Base-by-base conservation (phyloP, 1,140 invertebrate genomes). In the Caerostris darwini region DNA sequence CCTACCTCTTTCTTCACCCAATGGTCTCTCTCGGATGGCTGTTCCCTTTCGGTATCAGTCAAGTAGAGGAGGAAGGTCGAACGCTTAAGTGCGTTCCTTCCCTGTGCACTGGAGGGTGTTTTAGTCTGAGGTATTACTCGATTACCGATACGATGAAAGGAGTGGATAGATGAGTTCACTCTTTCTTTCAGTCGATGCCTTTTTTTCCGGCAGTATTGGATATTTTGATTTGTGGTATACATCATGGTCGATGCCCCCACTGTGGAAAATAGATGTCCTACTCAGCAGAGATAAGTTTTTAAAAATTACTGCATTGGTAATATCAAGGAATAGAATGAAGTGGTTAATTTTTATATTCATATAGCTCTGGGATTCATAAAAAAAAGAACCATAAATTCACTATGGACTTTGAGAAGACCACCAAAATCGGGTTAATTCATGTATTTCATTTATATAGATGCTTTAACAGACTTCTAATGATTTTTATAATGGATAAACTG, bases 141-240 rank as follows among this genome's bases (percentile, higher is more conserved):
- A 87, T 87, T 87, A 87, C 59, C 58, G 85, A 87, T 87, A 64
- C 34, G 14, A 59, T 87, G 85, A 87, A 64, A 64, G 58, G 85
- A 53, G 50, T 53, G 58, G 58, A 17, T 6, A 85, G 54, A 85
- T 56, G 54, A 57, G 54, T 85, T 58, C 57, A 57, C 54, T 56
- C 57, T 57, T 58, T n/a, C 82, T 58, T 85, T 85, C 10, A 17
- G 8, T 85, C 57, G 54, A 6, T n/a, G 3, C 19, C 50, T 6
- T 12, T n/a, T 0, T 19, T 56, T 81, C 50, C 3, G 71, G 8
- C 34, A 8, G 34, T 53, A 77, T 77, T 77, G 71, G 34, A 50
- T 77, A 77, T 77, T 77, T 77, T 77, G 71, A 77, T 77, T 50
- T 77, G 71, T 77, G 53, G 12, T 3, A 5, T 50, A 77, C 14